phyloP scores from a whole-genome alignment of 2,113 vertebrate species.

The Heterocephalus glaber region DNA sequence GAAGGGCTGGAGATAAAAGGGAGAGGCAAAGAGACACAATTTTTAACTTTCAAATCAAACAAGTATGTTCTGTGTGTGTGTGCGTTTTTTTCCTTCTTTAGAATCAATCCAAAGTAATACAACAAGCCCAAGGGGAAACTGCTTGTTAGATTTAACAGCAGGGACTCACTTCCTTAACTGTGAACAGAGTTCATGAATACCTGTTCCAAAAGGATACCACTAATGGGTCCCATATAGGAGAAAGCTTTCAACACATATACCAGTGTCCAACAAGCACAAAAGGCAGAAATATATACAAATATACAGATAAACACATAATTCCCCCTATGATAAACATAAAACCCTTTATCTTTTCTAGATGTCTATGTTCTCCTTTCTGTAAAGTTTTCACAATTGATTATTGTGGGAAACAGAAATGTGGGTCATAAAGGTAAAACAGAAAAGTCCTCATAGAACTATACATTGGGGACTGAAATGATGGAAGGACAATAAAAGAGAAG shows the following conservation, averaged over 20 bases:
- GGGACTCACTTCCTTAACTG: slow-evolving; percentile 35
- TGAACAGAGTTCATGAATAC: neutral
- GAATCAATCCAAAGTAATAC: slow-evolving; percentile 1
- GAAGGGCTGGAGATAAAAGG: neutral
- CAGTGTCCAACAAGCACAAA: neutral
- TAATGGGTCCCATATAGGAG: neutral
- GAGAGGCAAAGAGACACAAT: neutral
- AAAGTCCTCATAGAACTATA: neutral
- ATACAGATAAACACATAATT: neutral
- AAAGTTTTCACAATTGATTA: neutral
- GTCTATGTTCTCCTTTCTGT: neutral
- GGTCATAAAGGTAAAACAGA: neutral
- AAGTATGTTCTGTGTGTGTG: neutral
- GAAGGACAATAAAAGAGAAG: neutral
- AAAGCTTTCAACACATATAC: neutral
- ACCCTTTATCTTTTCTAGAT: neutral
- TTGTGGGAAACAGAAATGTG: neutral
- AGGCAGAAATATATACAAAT: neutral
- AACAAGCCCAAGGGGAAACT: neutral
- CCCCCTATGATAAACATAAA: neutral
- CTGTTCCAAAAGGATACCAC: slow-evolving; percentile 24
- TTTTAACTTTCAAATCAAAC: neutral
- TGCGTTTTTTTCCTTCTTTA: slow-evolving; percentile 36
- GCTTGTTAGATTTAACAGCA: slow-evolving; percentile 1
- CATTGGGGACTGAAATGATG: neutral